Base-by-base conservation (phyloP, 2,797 vertebrate genomes). In the Crypturellus tataupa region DNA sequence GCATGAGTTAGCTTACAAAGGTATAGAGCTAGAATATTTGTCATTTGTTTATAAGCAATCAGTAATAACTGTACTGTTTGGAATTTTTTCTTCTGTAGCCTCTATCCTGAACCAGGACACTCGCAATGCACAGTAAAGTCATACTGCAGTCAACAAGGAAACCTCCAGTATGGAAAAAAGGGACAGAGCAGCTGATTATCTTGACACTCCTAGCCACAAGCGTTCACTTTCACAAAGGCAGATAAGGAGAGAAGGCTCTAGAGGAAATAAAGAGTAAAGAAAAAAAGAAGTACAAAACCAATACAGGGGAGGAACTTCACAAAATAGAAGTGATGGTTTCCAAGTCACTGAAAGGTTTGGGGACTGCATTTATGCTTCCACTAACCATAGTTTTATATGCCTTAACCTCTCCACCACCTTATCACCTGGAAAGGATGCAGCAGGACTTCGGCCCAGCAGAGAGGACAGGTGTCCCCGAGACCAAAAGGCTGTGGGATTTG, bases 351-450 rank as follows among this genome's bases (percentile, higher is more conserved):
- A 20, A 72, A 17, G 23, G 16, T 20, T 85, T 62, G 39, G 5
- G 51, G 11, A 24, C 46, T 73, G 23, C 18, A 35, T 42, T 76
- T 77, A 67, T 39, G 15, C 35, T 87, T 91, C 64, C 1, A 3
- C 2, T 85, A 18, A 82, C 53, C 19, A n/a, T 68, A 14, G 10
- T 14, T 64, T 51, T 56, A 31, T 2, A 1, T 3, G 70, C 27
- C 71, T 72, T 69, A 80, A 68, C 7, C 5, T 68, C 31, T 73
- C 51, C 76, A 67, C 53, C 24, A 71, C 27, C 44, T n/a, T 80
- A 51, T 1, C 3, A 12, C 4, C 4, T 3, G 1, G 1, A 16
- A 79, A 9, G 4, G 18, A 56, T 8, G 70, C 21, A 39, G 47
- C 18, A 21, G 10, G 4, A 40, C 31, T 67, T 87, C 56, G 80